Conservation (phyloP, 2,797 vertebrate genomes). For the Lateolabrax maculatus region DNA sequence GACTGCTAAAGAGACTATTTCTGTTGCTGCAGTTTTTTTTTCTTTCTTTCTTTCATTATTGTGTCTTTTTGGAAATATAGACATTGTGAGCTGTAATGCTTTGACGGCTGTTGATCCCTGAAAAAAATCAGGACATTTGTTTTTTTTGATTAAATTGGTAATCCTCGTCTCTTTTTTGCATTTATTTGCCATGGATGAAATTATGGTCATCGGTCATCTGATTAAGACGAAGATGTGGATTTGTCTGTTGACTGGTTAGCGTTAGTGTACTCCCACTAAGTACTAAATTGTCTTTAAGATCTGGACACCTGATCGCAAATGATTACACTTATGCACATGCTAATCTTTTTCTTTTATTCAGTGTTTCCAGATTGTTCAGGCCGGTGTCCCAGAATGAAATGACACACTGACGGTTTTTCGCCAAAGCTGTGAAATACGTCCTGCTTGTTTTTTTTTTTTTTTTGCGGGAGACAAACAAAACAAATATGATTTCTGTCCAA, state of each 20-base stretch:
- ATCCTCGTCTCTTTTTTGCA: background rate
- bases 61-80: background rate
- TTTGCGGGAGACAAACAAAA: slow-evolving; percentile 79
- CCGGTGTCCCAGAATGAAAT: background rate
- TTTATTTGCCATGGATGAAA: slow-evolving; percentile 21
- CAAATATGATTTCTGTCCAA: slow-evolving; percentile 84
- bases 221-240: background rate
- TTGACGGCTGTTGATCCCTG: slow-evolving; percentile 1
- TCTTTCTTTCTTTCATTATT: background rate
- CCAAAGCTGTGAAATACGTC: slow-evolving; percentile 81
- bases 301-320: background rate
- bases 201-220: background rate
- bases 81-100: slow-evolving; percentile 14
- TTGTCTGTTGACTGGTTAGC: background rate
- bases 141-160: slow-evolving; percentile 53
- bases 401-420: slow-evolving; percentile 61
- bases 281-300: background rate
- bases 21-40: slow-evolving; percentile 10
- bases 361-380: background rate
- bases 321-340: background rate
- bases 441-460: slow-evolving; percentile 66
- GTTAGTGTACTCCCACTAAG: background rate
- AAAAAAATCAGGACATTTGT: background rate
- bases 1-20: slow-evolving; percentile 24
- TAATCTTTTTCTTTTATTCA: too few species aligned